Base-by-base conservation (phyloP, 2,113 vertebrate genomes). In the Neoarius graeffei region DNA sequence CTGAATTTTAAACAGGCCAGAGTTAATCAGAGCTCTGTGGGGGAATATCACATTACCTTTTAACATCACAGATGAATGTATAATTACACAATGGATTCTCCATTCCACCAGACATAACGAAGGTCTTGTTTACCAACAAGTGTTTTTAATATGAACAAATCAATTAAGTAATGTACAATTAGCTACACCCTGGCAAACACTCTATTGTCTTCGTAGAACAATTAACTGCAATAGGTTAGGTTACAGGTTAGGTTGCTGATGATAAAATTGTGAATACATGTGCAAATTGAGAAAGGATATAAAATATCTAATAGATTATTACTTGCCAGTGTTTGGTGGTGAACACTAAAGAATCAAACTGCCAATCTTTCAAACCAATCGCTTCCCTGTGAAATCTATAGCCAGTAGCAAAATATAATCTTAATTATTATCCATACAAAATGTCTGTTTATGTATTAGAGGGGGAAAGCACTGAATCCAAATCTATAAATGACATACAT, bases 1-100 rank as follows among this genome's bases (percentile, higher is more conserved):
- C 95, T 98, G 98, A 98, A 98, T 99, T 96, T 97, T 97, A 98
- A 99, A 95, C 95, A 98, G 97, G 95, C 95, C 96, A 96, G 96
- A 92, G 96, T 97, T 98, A 98, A 99, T 98, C 97, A 98, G 97
- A 95, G 97, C 95, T 96, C 97, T 95, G 93, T 89, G 94, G 97
- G 97, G 97, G 97, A 95, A 96, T 97, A 96, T 97, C 96, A 95
- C 95, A 96, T 97, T 97, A 97, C 96, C 96, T 98, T 96, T 96
- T 97, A 97, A 97, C 97, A 97, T 96, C 95, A 96, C 96, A 97
- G 97, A 96, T 95, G 96, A 96, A 94, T 96, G 97, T 96, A 96
- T 97, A 98, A 98, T 98, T 97, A 97, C 95, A 96, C 94, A 94
- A 93, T 93, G 92, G 94, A 94, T 96, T 96, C 97, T 95, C 96